Percentiles rank a stretch among this genome's conserved stretches.
phyloP scores from a whole-genome alignment of 2,797 vertebrate genomes.

The Xerus rutilus region DNA sequence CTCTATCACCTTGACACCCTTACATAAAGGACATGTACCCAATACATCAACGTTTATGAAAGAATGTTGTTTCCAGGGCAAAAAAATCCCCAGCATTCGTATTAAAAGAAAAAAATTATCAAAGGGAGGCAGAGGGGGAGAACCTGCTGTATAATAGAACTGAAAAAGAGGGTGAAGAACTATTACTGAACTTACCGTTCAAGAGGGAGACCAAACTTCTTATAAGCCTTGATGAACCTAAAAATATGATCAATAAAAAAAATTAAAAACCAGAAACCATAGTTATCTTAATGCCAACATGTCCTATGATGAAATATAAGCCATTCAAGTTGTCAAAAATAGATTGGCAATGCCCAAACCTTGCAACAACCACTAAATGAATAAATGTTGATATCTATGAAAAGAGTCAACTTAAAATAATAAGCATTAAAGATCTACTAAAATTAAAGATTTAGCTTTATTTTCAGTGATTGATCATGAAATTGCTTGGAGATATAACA shows the following conservation, averaged over 20 bases:
- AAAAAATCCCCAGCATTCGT: background rate
- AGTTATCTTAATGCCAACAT: background rate
- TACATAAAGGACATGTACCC: background rate
- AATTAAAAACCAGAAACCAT: conserved; percentile 25
- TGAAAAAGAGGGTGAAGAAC: background rate
- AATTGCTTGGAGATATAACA: background rate
- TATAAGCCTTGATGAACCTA: conserved; percentile 99
- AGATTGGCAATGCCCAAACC: background rate
- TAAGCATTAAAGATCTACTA: background rate
- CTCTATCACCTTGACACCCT: background rate
- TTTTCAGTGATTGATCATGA: background rate
- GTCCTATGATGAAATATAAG: background rate
- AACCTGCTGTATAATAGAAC: background rate
- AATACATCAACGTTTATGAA: background rate
- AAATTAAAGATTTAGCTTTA: background rate
- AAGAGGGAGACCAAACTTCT: conserved; percentile 98
- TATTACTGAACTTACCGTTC: conserved; percentile 91
- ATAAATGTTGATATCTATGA: background rate
- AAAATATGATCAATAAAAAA: conserved; percentile 58
- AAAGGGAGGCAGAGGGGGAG: background rate
- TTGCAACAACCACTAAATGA: background rate
- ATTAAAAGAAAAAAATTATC: background rate
- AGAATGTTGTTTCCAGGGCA: background rate
- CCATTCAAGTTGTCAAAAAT: background rate
- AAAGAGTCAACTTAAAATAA: background rate